Evolutionary conservation across 2,888 invertebrate species (phyloP).

Genomic region (Philopedon plagiatum): DNA sequence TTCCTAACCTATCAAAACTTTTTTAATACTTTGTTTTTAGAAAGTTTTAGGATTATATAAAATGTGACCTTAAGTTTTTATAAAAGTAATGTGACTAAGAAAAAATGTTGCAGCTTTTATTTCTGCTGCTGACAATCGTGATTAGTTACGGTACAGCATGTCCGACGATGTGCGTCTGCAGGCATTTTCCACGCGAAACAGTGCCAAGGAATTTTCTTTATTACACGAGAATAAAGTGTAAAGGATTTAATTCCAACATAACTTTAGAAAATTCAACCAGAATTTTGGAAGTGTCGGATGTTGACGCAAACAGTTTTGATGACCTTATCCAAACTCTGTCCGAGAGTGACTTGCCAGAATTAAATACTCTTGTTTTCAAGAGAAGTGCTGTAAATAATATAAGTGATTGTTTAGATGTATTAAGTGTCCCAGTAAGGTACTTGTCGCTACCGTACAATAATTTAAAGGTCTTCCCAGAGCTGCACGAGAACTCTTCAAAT

Average conservation of each 20-base stretch:
- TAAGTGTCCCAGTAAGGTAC: constrained; percentile 40
- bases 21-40: not conserved
- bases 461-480: constrained; percentile 54
- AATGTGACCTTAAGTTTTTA: constrained; percentile 17
- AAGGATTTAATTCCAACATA: constrained; percentile 21
- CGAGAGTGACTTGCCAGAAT: constrained; percentile 50
- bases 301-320: constrained; percentile 49
- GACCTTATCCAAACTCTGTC: constrained; percentile 47
- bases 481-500: constrained; percentile 59
- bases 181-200: constrained; percentile 55
- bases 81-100: constrained; percentile 47
- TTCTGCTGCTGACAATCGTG: constrained; percentile 62
- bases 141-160: constrained; percentile 60
- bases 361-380: constrained; percentile 52
- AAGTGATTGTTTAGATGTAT: constrained; percentile 48
- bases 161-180: constrained; percentile 63
- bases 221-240: constrained; percentile 48
- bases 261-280: constrained; percentile 53
- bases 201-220: constrained; percentile 49
- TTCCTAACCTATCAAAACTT: not conserved
- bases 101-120: constrained; percentile 62
- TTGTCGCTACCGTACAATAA: constrained; percentile 55
- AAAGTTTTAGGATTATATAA: constrained; percentile 1
- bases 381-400: constrained; percentile 46
- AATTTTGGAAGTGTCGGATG: constrained; percentile 52